phyloP scores from a whole-genome alignment of 2,113 vertebrate species.

The Campylorhamphus procurvoides region DNA sequence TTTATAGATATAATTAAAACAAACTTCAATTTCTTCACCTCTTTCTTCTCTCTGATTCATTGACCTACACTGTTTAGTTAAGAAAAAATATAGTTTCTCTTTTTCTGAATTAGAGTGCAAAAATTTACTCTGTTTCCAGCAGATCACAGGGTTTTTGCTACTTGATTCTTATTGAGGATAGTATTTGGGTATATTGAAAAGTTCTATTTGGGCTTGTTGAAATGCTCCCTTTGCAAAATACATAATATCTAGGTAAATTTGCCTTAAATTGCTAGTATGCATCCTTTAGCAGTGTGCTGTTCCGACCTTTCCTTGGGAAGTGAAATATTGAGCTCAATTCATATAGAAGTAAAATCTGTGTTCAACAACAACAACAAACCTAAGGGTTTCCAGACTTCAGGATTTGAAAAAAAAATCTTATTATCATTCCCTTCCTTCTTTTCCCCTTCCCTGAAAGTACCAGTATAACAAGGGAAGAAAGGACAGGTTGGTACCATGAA shows the following conservation, averaged over 20 bases:
- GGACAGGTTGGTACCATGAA: not conserved
- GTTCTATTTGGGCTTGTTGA: not conserved
- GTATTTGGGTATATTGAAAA: not conserved
- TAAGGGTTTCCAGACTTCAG: not conserved
- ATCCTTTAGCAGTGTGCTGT: not conserved
- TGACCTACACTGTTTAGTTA: not conserved
- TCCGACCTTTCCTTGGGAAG: not conserved
- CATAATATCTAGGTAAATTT: not conserved
- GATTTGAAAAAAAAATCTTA: not conserved
- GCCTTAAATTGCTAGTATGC: not conserved
- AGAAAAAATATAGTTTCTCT: not conserved
- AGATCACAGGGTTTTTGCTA: not conserved
- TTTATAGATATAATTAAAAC: not conserved
- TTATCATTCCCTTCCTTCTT: not conserved
- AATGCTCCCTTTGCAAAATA: not conserved
- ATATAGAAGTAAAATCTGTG: not conserved
- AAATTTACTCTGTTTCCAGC: not conserved
- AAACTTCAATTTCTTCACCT: not conserved
- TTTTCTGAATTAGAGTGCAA: not conserved
- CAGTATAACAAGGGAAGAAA: not conserved
- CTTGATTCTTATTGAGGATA: not conserved
- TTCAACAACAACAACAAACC: not conserved
- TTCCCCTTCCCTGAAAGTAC: not conserved
- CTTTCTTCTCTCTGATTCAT: not conserved
- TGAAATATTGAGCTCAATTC: not conserved